Evolutionary conservation across 2,888 invertebrate species (phyloP).

Genomic region (Pseudolycoriella hygida): DNA sequence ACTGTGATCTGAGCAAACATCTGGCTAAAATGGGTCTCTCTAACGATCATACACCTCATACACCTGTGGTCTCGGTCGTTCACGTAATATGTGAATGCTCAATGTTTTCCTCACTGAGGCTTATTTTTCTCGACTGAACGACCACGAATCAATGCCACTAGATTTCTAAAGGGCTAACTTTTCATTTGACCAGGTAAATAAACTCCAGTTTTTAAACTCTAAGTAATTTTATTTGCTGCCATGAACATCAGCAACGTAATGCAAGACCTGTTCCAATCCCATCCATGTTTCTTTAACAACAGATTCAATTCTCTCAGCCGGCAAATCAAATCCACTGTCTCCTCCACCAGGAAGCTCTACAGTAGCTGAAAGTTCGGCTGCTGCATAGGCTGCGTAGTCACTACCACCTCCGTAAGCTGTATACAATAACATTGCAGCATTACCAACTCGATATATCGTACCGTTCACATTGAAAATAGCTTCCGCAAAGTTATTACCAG

Average conservation of each 20-base stretch:
- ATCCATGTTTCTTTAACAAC: slow-evolving; percentile 7
- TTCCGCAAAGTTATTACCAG: slow-evolving; percentile 13
- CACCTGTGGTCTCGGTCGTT: too few species aligned
- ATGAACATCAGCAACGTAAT: neutral
- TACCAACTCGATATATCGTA: slow-evolving; percentile 31
- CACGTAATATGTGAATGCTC: too few species aligned
- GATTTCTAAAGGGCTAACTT: too few species aligned
- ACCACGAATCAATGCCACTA: too few species aligned
- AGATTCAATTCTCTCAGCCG: slow-evolving; percentile 18
- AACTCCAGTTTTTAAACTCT: too few species aligned
- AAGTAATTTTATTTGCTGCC: too few species aligned
- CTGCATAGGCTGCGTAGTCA: slow-evolving; percentile 35
- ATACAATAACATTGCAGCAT: slow-evolving; percentile 25
- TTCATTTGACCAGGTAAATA: too few species aligned
- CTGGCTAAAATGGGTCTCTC: too few species aligned
- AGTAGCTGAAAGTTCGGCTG: slow-evolving; percentile 35
- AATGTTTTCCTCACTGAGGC: too few species aligned
- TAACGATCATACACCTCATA: too few species aligned
- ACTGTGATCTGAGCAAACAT: too few species aligned
- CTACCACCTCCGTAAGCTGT: slow-evolving; percentile 38
- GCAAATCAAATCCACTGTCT: slow-evolving; percentile 32
- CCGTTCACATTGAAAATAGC: slow-evolving; percentile 24
- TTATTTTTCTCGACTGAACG: too few species aligned
- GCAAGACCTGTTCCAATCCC: slow-evolving; percentile 1
- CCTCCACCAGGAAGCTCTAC: slow-evolving; percentile 37